phyloP scores from a whole-genome alignment of 2,113 vertebrate genomes.

The Amphilophus citrinellus region DNA sequence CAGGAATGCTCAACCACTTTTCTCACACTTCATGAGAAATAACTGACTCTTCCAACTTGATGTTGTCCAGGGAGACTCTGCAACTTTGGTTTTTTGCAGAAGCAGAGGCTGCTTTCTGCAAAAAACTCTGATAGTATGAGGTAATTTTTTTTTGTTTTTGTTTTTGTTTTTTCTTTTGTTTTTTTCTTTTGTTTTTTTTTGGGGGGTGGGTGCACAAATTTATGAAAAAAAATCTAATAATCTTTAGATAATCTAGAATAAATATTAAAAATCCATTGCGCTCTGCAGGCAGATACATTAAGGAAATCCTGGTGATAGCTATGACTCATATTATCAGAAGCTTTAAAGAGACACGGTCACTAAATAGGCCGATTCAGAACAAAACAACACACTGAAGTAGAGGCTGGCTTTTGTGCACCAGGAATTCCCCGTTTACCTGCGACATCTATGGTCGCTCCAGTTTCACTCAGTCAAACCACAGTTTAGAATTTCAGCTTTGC shows the following conservation, averaged over 20 bases:
- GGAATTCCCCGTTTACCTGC: not conserved
- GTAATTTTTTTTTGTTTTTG: no score
- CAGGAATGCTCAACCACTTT: conserved; percentile 63
- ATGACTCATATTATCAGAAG: not conserved
- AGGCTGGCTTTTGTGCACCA: not conserved
- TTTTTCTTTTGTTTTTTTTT: no score
- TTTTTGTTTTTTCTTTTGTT: no score
- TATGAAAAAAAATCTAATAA: not conserved
- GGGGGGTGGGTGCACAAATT: not conserved
- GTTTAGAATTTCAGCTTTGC: not conserved
- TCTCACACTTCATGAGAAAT: conserved; percentile 61
- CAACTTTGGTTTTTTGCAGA: conserved; percentile 27
- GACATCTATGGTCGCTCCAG: not conserved
- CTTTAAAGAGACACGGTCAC: not conserved
- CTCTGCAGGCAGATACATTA: not conserved
- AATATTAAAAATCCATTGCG: not conserved
- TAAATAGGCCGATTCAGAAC: not conserved
- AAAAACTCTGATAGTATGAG: not conserved
- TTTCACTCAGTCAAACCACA: not conserved
- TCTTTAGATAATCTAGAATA: not conserved
- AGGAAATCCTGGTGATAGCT: not conserved
- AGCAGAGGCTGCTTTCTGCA: not conserved
- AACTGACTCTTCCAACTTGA: conserved; percentile 33
- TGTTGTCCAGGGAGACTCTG: conserved; percentile 43
- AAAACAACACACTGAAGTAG: not conserved